Evolutionary conservation across 2,113 vertebrate species (phyloP), one percentile per base, ranked within the genome.

Genomic region (Pseudonaja textilis): DNA sequence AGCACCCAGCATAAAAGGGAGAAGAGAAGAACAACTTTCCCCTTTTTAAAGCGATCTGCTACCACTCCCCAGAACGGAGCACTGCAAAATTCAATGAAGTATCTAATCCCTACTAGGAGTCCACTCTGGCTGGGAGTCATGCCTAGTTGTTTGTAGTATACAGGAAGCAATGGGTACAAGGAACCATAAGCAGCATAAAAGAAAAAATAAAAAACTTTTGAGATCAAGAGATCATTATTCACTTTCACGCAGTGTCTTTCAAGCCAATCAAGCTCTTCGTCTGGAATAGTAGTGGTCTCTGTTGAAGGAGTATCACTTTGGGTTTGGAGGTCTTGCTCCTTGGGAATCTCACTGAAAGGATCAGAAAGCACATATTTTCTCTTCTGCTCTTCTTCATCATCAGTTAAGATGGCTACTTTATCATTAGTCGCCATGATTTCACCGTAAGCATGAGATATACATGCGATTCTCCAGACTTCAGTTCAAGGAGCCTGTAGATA

Each of bases 81-180:
- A 90, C 99, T 99, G 97, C 99, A 99, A 96, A 99, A 99, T 96
- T 99, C 99, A 26, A 99, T 99, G 64, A 99, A 99, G 97, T 99
- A 99, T 23, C 99, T 97, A 92, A 99, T 99, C 57, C 99, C 99
- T 14, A 99, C 98, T 1, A 99, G 96, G 81, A 99, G 97, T 47
- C 99, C 99, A 0, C 99, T 99, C 96, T 99, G 99, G 94, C 98
- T 98, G 74, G 99, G 98, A 1, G 98, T 98, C 98, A 99, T 99
- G 18, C 99, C 99, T 89, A 99, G 98, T 96, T 99, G 99, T 93
- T 99, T 99, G 93, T 99, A 99, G 95, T 99, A 99, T 11, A 99
- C 97, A 0, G 99, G 98, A 94, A 99, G 97, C 94, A 99, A 97
- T 0, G 99, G 99, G 95, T 99, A 99, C 16, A 99, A 98, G 0